Evolutionary conservation across 2,113 vertebrate species (phyloP).

Genomic region (Platycercus adscitus): DNA sequence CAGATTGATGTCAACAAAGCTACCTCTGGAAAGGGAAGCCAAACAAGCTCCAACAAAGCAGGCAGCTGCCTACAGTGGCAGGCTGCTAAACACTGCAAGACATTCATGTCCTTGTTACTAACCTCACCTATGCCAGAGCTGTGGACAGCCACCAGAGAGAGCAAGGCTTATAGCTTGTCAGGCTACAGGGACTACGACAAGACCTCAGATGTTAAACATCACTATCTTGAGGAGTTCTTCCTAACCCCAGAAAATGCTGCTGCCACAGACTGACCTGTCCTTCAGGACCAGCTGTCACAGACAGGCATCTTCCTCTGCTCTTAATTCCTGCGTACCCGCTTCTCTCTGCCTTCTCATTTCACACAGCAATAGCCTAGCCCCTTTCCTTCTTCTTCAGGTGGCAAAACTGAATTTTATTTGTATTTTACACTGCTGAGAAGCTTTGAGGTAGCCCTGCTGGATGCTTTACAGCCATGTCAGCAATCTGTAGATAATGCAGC

Average conservation of each 20-base stretch:
- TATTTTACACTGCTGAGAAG: not conserved
- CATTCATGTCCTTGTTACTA: not conserved
- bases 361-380: not conserved
- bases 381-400: not conserved
- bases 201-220: not conserved
- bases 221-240: not conserved
- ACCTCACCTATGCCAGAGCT: not conserved
- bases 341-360: not conserved
- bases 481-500: not conserved
- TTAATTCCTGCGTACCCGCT: not conserved
- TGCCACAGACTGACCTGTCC: not conserved
- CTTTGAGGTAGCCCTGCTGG: not conserved
- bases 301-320: not conserved
- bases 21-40: not conserved
- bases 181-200: not conserved
- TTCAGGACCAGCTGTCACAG: conserved; percentile 8
- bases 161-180: not conserved
- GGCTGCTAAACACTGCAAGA: not conserved
- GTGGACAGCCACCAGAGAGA: not conserved
- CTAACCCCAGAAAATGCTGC: not conserved
- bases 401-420: not conserved
- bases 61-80: not conserved
- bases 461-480: not conserved
- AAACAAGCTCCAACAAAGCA: not conserved
- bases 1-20: not conserved